These are phyloP conservation scores for Eristalinus sepulchralis DNA, from an alignment of 2,888 invertebrate genomes.

Conservation along the genomic window DNA sequence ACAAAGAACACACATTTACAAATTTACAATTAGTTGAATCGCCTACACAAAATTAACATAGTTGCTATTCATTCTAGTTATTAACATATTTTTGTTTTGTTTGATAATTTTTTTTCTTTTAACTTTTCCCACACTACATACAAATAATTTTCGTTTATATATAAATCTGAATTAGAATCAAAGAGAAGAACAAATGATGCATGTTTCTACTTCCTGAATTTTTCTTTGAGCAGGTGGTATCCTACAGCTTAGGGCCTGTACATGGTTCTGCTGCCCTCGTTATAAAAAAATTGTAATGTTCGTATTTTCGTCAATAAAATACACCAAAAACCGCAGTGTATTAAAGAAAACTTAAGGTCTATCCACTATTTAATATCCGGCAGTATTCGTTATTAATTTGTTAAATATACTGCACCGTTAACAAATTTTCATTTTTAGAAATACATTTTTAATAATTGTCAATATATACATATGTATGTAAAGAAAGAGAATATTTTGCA, in stretches of 20 bases:
- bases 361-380: too few species aligned
- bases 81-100: constrained; percentile 3
- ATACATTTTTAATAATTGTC: too few species aligned
- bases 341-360: too few species aligned
- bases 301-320: too few species aligned
- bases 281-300: too few species aligned
- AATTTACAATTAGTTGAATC: constrained; percentile 6
- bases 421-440: background rate
- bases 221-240: too few species aligned
- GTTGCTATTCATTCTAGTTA: constrained; percentile 36
- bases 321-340: too few species aligned
- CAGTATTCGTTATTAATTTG: background rate
- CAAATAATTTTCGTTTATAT: constrained; percentile 28
- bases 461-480: too few species aligned
- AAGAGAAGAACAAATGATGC: constrained; percentile 41
- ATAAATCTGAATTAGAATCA: constrained; percentile 60
- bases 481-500: too few species aligned
- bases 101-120: constrained; percentile 10
- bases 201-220: too few species aligned
- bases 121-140: background rate
- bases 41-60: constrained; percentile 20
- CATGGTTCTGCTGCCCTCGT: too few species aligned
- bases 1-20: background rate
- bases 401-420: background rate
- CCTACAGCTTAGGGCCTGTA: too few species aligned